Evolutionary conservation across 64 coral and sea anemone genomes (phyloP), one percentile per base, ranked within the genome.

Genomic region (Stichodactyla mertensii): DNA sequence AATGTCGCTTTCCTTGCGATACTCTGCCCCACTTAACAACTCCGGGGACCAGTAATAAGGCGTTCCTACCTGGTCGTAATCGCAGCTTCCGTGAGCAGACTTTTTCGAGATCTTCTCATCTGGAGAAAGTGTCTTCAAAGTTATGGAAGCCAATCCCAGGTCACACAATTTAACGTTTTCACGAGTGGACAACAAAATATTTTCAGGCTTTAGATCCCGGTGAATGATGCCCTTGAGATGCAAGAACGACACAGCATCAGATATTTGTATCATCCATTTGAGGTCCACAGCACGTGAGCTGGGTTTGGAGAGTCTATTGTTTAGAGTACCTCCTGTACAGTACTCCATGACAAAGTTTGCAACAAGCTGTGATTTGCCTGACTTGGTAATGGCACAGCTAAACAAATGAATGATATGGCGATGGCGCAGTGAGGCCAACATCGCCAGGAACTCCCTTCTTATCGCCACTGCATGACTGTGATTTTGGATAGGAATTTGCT

Each of bases 261-360:
- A 7, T 28, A 89, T 61, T 59, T 89, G 88, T 19, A 59, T 15
- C 88, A 89, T 89, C 88, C 88, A 89, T 57, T 71, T 89, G 18
- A 89, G 26, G 51, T 89, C 55, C 16, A 56, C 11, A 4, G 64
- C 53, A 31, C 84, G 64, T 31, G 60, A 56, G 55, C 67, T 84
- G 22, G 88, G 51, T 14, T 51, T 58, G 1, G 77, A 55, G 4
- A 89, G 78, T 23, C 78, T 54, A 22, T 89, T 56, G 51, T 89
- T 89, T 61, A 89, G 61, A 19, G 55, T 89, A 16, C 80, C 88
- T n/a, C 79, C 51, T 15, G 88, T 36, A 19, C 88, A 89, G 54
- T 89, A 89, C 55, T 89, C 88, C 88, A 89, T 89, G 13, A 89
- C 83, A 70, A 83, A 89, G 79, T 89, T 89, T 6, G 82, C 88